A percentile compares a stretch with the other conserved stretches of the same genome.
Evolutionary conservation across 1,140 invertebrate genomes (phyloP).

Genomic region (Anoplophora glabripennis): DNA sequence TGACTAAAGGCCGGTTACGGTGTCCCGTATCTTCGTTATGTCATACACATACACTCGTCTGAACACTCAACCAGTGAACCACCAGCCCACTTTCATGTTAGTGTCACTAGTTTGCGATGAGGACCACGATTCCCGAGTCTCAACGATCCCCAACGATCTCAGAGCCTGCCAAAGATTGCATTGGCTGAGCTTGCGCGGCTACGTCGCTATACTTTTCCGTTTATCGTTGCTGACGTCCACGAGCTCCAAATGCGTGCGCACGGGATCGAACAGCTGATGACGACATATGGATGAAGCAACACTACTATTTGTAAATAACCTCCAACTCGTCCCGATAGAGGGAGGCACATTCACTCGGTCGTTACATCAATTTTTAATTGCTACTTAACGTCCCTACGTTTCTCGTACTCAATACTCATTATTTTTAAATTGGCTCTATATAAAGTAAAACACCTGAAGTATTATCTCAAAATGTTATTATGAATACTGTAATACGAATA

Average conservation of each 20-base stretch:
- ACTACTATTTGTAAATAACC: constrained; percentile 31
- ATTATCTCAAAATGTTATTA: too few relatives aligned
- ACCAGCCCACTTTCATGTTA: constrained; percentile 43
- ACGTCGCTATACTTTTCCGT: constrained; percentile 14
- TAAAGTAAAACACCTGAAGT: too few relatives aligned
- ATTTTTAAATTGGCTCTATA: too few relatives aligned
- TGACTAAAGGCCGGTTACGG: constrained; percentile 29
- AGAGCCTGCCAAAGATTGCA: constrained; percentile 22
- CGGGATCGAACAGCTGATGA: constrained; percentile 42
- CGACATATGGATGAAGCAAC: constrained; percentile 31
- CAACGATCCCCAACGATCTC: constrained; percentile 26
- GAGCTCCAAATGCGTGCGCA: constrained; percentile 29
- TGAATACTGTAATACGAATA: too few relatives aligned
- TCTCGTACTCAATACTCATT: too few relatives aligned
- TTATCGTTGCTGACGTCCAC: constrained; percentile 10
- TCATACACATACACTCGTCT: constrained; percentile 42
- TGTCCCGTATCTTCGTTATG: constrained; percentile 37
- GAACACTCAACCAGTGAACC: constrained; percentile 40
- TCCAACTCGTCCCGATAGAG: constrained; percentile 19
- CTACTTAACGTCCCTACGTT: too few relatives aligned
- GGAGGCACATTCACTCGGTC: constrained; percentile 15
- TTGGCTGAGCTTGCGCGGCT: constrained; percentile 11
- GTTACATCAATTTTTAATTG: too few relatives aligned
- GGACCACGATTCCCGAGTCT: constrained; percentile 28
- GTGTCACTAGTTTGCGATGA: constrained; percentile 37